Conservation (phyloP, 2,888 invertebrate genomes). For the Caprella mutica region DNA sequence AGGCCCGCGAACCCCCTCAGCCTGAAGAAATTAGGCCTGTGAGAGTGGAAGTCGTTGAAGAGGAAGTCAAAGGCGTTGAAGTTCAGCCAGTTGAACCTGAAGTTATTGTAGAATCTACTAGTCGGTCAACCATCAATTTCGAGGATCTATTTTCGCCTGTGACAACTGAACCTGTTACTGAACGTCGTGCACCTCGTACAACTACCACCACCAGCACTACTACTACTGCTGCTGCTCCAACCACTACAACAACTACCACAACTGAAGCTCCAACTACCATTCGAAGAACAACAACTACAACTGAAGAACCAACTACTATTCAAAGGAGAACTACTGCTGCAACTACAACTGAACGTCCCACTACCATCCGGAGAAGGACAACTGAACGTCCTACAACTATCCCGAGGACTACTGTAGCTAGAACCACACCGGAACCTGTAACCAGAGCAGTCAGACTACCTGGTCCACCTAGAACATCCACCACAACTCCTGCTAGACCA, state of each 20-base stretch:
- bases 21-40: too few relatives aligned
- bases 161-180: too few relatives aligned
- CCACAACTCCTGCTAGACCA: neutral
- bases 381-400: neutral
- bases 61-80: too few relatives aligned
- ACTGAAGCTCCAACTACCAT: neutral
- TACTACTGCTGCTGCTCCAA: neutral
- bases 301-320: neutral
- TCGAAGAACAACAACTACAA: neutral
- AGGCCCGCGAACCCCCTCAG: too few relatives aligned
- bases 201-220: neutral
- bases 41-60: too few relatives aligned
- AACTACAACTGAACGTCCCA: neutral
- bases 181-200: too few relatives aligned
- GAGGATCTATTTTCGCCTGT: too few relatives aligned
- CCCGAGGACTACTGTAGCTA: neutral
- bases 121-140: too few relatives aligned
- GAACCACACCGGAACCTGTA: neutral
- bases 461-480: conserved; percentile 33
- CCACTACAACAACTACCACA: neutral
- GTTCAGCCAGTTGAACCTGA: too few relatives aligned
- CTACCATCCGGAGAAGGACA: neutral
- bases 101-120: too few relatives aligned
- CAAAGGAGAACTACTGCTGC: neutral
- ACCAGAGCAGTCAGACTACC: conserved; percentile 34